Conservation (phyloP, 2,888 invertebrate genomes). For the Embidobia sp. region DNA sequence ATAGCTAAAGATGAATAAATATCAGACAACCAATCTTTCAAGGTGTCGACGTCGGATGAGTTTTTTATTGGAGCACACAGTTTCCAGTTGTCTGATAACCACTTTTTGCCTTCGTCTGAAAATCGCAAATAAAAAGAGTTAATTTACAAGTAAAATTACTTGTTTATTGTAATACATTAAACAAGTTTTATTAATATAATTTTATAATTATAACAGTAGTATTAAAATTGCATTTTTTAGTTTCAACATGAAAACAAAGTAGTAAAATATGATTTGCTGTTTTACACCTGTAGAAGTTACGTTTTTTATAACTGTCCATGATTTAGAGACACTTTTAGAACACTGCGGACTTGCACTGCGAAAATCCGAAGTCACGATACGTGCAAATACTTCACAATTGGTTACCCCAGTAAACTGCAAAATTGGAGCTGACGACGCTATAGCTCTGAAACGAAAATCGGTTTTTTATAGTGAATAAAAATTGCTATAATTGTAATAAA, state of each 20-base stretch:
- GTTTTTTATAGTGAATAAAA: background rate
- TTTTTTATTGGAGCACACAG: slow-evolving; percentile 88
- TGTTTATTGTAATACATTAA: too few relatives aligned
- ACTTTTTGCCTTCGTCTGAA: slow-evolving; percentile 86
- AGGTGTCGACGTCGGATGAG: slow-evolving; percentile 82
- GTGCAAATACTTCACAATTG: slow-evolving; percentile 89
- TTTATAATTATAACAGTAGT: too few relatives aligned
- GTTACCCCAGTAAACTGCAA: slow-evolving; percentile 92
- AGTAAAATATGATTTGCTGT: too few relatives aligned
- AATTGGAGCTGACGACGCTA: slow-evolving; percentile 96
- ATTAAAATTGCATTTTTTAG: too few relatives aligned
- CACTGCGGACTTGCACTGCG: slow-evolving; percentile 84
- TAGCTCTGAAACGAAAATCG: slow-evolving; percentile 85
- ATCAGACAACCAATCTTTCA: slow-evolving; percentile 88
- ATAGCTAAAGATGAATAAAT: slow-evolving; percentile 93
- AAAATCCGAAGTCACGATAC: slow-evolving; percentile 91
- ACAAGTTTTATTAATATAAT: too few relatives aligned
- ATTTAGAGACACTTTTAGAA: slow-evolving; percentile 87
- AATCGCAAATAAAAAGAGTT: background rate
- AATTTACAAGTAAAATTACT: too few relatives aligned
- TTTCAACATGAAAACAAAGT: too few relatives aligned
- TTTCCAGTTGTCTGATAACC: slow-evolving; percentile 88
- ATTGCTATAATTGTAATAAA: too few relatives aligned
- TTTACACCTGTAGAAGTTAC: slow-evolving; percentile 83
- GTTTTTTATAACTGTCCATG: slow-evolving; percentile 88